Evolutionary conservation across 2,888 invertebrate species (phyloP), one percentile per base, ranked within the genome.

Genomic region (Acanthosepion esculentum): DNA sequence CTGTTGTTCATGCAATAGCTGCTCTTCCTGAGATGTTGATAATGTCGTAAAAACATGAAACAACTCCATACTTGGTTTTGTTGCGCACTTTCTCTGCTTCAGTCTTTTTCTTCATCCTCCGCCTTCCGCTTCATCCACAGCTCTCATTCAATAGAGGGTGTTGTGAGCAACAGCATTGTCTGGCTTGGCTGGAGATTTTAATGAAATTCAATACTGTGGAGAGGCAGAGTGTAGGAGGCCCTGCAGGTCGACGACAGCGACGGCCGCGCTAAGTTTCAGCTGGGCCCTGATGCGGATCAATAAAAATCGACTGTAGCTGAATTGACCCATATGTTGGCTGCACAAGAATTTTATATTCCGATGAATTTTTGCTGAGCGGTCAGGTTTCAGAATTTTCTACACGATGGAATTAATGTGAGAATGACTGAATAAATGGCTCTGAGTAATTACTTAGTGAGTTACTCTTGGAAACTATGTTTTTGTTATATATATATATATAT

Each of bases 281-380:
- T 59, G 59, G 59, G 59, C 59, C 59, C 59, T 59, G 20, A 59
- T 78, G 33, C 78, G n/a, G 15, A 78, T 78, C 78, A 33, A 78
- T 78, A 78, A 78, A n/a, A n/a, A n/a, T 78, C n/a, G 78, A 78
- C 78, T 29, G 29, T 26, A 33, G 78, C n/a, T 78, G n/a, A 78
- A 78, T 78, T 78, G 78, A 78, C 78, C 78, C 78, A 33, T 78
- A 78, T 78, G 78, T 78, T 78, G n/a, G 78, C 78, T 78, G 78
- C n/a, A 78, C 78, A 78, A 78, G n/a, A n/a, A 33, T 78, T n/a
- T 78, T n/a, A 78, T 78, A 78, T 78, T 78, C n/a, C 78, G n/a
- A n/a, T 78, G n/a, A 33, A n/a, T n/a, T n/a, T 78, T 78, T 78
- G 78, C 78, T 33, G 78, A 78, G 78, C 78, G n/a, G 29, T 78